phyloP scores from a whole-genome alignment of 1,140 invertebrate genomes.

The Lamellibrachia luymesi region DNA sequence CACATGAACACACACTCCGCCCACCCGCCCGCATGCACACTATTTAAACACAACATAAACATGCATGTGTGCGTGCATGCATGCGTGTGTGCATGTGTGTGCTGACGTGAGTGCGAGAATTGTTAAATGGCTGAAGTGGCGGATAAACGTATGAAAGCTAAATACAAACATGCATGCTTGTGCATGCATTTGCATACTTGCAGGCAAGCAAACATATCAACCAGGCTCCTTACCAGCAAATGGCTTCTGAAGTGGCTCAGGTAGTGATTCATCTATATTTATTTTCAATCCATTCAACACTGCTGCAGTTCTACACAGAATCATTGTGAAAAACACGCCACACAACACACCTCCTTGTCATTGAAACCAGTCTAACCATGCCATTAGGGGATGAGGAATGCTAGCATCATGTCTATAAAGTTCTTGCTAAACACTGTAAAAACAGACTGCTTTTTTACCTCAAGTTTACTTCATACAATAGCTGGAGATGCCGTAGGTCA shows the following conservation, averaged over 20 bases:
- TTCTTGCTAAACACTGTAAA: not conserved
- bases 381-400: not conserved
- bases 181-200: not conserved
- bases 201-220: not conserved
- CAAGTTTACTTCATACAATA: not conserved
- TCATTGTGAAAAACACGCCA: not conserved
- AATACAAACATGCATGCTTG: not conserved
- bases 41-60: too few species aligned
- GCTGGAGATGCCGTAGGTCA: too few species aligned
- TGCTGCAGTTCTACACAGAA: not conserved
- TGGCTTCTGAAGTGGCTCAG: not conserved
- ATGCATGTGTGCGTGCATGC: not conserved
- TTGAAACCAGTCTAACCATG: not conserved
- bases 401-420: not conserved
- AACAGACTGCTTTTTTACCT: not conserved
- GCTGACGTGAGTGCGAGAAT: not conserved
- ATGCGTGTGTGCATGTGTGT: too few species aligned
- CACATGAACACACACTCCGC: too few species aligned
- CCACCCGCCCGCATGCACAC: too few species aligned
- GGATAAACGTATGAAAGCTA: not conserved
- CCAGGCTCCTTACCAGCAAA: not conserved
- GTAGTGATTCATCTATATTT: not conserved
- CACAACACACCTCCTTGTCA: not conserved
- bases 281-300: not conserved
- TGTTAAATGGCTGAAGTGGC: not conserved